Evolutionary conservation across 2,797 vertebrate species (phyloP).

Genomic region (Danio albolineatus): DNA sequence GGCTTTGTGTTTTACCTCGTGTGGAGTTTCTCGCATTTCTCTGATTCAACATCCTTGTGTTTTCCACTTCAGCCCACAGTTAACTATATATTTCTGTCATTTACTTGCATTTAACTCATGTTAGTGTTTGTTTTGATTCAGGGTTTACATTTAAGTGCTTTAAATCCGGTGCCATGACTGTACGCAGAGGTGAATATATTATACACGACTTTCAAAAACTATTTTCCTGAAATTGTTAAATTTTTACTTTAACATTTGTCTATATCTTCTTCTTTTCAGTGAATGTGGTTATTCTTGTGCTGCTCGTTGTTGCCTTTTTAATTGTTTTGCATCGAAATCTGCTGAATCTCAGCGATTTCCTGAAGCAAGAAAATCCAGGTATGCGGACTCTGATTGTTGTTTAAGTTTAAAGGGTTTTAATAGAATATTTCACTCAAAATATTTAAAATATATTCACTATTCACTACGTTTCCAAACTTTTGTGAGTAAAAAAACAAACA

Average conservation of each 20-base stretch:
- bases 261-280: constrained; percentile 77
- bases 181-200: constrained; percentile 74
- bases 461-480: too few relatives aligned
- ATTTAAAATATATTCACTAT: too few relatives aligned
- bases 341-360: constrained; percentile 89
- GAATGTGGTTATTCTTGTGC: constrained; percentile 88
- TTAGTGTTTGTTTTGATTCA: background rate
- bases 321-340: constrained; percentile 93
- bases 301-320: constrained; percentile 88
- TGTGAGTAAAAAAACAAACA: too few relatives aligned
- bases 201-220: background rate
- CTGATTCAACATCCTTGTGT: background rate
- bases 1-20: background rate
- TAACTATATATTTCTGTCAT: background rate
- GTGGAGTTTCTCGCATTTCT: background rate
- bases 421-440: too few relatives aligned
- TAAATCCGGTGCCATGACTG: constrained; percentile 67
- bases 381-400: constrained; percentile 36
- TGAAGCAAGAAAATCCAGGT: constrained; percentile 88
- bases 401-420: constrained; percentile 4
- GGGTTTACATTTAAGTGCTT: background rate
- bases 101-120: background rate
- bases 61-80: background rate
- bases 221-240: background rate
- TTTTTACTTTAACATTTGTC: background rate